phyloP scores from a whole-genome alignment of 2,888 invertebrate species.

The Saturnia pavonia region DNA sequence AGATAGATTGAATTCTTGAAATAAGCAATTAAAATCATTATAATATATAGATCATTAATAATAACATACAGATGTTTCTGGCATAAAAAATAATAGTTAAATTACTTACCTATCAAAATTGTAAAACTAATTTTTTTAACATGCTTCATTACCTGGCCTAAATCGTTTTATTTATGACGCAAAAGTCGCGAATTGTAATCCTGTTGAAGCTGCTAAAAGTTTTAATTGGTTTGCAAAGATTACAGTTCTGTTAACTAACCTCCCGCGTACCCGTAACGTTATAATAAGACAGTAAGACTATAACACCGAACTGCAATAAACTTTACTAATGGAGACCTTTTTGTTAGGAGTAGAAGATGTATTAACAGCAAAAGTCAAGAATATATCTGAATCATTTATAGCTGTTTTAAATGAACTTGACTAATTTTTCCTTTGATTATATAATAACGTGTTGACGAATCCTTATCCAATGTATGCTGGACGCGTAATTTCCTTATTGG shows the following conservation, averaged over 20 bases:
- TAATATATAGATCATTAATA: too few species aligned
- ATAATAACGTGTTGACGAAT: too few species aligned
- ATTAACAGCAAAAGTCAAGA: neutral
- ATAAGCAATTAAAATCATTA: neutral
- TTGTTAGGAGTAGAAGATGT: neutral
- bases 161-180: neutral
- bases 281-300: neutral
- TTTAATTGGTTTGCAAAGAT: conserved; percentile 3
- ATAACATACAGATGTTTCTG: neutral
- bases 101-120: neutral
- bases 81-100: neutral
- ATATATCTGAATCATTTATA: neutral
- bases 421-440: too few species aligned
- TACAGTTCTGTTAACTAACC: neutral
- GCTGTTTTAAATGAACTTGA: too few species aligned
- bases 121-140: neutral
- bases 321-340: neutral
- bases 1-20: neutral
- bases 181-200: neutral
- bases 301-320: neutral
- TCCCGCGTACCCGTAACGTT: neutral
- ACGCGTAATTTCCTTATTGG: too few species aligned
- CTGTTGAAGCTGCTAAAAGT: neutral
- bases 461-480: too few species aligned
- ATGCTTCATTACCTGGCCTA: neutral